Evolutionary conservation across 1,140 invertebrate species (phyloP), one percentile per base, ranked within the genome.

Genomic region (Dendrolimus punctatus): DNA sequence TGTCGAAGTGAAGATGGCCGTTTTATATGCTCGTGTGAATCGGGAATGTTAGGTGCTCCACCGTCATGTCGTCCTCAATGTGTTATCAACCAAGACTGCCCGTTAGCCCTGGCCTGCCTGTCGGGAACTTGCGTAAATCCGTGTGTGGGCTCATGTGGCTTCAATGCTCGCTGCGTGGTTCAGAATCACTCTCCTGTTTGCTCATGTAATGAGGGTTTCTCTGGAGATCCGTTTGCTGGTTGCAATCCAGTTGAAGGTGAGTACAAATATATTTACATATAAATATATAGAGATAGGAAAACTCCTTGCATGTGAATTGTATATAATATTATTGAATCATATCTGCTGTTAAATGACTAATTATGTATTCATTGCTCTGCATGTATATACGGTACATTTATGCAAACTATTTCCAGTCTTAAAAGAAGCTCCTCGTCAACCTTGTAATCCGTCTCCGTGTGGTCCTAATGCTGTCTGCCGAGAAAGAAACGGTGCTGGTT

Each of bases 361-460:
- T 6, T 45, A n/a, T 55, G 9, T 48, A 49, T 57, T 55, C 61
- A 49, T 53, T 60, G 41, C 23, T 42, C n/a, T 45, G 64, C 64
- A 68, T 68, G 62, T 56, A 45, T 68, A 39, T 64, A 51, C 66
- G 55, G 43, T 45, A 9, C n/a, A 9, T 9, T 9, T 9, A 9
- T 51, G 8, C 44, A 60, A 62, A 52, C 56, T 46, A 55, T 62
- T 88, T 88, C 80, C 85, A 88, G 87, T 67, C 74, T 62, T 71
- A 59, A 84, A 85, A 72, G 75, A 82, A 53, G 67, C 76, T 67
- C 82, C 81, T 55, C 74, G 58, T 65, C 79, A 94, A 70, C 93
- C 94, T 63, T 95, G 94, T 75, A 91, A 93, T 77, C 94, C 95
- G 66, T 94, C 93, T 49, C 94, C 94, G 38, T 96, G 95, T 76